Conservation (phyloP, 2,888 invertebrate genomes). For the Phoenoteleia sp. region DNA sequence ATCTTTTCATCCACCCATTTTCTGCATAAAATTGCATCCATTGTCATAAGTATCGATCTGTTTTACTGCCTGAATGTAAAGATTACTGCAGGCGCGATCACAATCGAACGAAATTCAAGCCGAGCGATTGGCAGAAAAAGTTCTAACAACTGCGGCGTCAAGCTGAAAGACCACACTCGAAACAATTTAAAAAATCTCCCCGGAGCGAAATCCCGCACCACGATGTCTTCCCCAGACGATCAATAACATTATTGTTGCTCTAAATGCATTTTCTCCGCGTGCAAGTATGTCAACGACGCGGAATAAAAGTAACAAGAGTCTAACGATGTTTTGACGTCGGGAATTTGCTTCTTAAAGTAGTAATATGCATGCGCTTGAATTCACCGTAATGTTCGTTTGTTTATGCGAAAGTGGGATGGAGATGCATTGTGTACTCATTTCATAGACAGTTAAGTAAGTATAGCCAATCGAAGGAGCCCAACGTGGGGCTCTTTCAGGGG, state of each 20-base stretch:
- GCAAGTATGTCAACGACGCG: slow-evolving; percentile 51
- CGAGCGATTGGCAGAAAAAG: neutral
- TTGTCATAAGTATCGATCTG: too few species aligned
- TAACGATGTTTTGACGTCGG: slow-evolving; percentile 59
- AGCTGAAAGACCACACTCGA: neutral
- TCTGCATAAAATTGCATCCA: too few species aligned
- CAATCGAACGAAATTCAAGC: neutral
- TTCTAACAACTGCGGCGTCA: neutral
- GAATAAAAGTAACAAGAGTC: slow-evolving; percentile 51
- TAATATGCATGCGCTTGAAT: slow-evolving; percentile 40
- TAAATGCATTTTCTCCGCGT: slow-evolving; percentile 45
- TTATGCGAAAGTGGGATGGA: slow-evolving; percentile 26
- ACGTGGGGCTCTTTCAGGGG: slow-evolving; percentile 6
- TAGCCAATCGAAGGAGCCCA: slow-evolving; percentile 62
- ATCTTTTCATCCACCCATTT: too few species aligned
- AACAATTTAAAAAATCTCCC: slow-evolving; percentile 14
- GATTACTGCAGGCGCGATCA: too few species aligned
- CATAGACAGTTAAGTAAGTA: slow-evolving; percentile 63
- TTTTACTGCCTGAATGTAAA: too few species aligned
- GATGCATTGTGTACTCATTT: slow-evolving; percentile 47
- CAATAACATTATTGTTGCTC: slow-evolving; percentile 53
- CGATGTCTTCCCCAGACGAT: slow-evolving; percentile 8
- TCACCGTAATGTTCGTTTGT: slow-evolving; percentile 54
- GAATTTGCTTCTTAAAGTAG: slow-evolving; percentile 20
- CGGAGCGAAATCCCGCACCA: neutral